Conservation (phyloP, 2,888 invertebrate species). For the Brenthis hecate region DNA sequence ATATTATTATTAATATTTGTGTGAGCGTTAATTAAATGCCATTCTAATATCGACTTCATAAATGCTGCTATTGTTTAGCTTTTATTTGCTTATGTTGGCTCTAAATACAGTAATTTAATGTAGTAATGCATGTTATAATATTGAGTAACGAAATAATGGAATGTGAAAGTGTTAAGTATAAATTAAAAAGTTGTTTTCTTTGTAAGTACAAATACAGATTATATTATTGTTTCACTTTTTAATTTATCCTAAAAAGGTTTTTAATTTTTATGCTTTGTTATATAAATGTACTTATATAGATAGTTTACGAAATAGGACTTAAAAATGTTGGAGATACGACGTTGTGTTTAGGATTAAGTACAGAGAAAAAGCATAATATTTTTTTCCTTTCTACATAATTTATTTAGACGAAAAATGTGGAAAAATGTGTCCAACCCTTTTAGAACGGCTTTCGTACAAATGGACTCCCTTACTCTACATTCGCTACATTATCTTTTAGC, state of each 20-base stretch:
- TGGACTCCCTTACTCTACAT: slow-evolving; percentile 31
- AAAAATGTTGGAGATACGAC: neutral
- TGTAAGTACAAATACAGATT: too few relatives aligned
- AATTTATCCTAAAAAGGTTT: too few relatives aligned
- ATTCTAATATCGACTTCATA: slow-evolving; percentile 23
- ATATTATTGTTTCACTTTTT: too few relatives aligned
- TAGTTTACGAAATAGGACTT: too few relatives aligned
- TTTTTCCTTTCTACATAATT: slow-evolving; percentile 1
- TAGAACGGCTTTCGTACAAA: slow-evolving; percentile 27
- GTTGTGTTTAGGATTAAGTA: neutral
- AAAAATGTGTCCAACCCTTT: slow-evolving; percentile 28
- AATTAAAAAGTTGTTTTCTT: too few relatives aligned
- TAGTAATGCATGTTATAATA: too few relatives aligned
- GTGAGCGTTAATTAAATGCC: slow-evolving; percentile 35
- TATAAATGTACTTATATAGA: too few relatives aligned
- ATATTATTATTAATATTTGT: slow-evolving; percentile 28
- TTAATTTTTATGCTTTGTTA: too few relatives aligned
- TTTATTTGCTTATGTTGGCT: neutral
- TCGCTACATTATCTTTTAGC: slow-evolving; percentile 26
- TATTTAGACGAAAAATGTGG: slow-evolving; percentile 19
- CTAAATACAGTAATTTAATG: neutral
- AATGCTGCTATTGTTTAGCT: slow-evolving; percentile 10
- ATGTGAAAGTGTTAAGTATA: too few relatives aligned
- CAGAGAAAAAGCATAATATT: neutral
- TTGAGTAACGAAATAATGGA: too few relatives aligned